These are phyloP conservation scores for Smutsia temminckii DNA, from an alignment of 2,797 vertebrate genomes.

Conservation along the genomic window DNA sequence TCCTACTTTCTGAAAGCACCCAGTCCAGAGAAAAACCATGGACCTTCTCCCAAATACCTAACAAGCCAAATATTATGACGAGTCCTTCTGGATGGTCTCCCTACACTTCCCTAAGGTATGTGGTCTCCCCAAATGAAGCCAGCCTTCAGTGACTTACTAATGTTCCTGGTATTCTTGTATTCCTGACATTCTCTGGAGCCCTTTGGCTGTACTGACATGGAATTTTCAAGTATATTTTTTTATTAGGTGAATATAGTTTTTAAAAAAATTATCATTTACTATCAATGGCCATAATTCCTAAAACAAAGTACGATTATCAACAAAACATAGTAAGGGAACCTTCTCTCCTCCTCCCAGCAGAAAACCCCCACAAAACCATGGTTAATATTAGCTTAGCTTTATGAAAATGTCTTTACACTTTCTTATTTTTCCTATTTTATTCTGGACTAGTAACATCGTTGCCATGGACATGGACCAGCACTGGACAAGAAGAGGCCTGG, in stretches of 20 bases:
- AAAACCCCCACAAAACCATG: neutral
- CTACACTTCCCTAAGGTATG: neutral
- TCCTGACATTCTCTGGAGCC: neutral
- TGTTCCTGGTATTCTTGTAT: neutral
- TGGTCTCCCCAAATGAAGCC: neutral
- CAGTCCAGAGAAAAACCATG: neutral
- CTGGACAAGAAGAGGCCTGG: neutral
- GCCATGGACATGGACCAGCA: neutral
- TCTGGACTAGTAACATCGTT: neutral
- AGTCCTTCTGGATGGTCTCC: rapidly evolving
- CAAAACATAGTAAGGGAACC: neutral
- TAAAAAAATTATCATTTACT: neutral
- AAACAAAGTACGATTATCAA: neutral
- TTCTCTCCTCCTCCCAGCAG: neutral
- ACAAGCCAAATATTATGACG: neutral
- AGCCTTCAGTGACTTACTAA: neutral
- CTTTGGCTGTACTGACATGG: neutral
- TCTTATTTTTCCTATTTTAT: conserved; percentile 19
- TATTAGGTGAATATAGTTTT: neutral
- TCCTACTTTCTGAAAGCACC: neutral
- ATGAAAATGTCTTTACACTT: neutral
- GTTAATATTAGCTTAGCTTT: neutral
- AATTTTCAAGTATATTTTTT: neutral
- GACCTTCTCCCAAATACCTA: neutral
- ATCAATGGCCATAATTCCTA: neutral